Base-by-base conservation (phyloP, 2,797 vertebrate genomes). In the Bradypodion ventrale region DNA sequence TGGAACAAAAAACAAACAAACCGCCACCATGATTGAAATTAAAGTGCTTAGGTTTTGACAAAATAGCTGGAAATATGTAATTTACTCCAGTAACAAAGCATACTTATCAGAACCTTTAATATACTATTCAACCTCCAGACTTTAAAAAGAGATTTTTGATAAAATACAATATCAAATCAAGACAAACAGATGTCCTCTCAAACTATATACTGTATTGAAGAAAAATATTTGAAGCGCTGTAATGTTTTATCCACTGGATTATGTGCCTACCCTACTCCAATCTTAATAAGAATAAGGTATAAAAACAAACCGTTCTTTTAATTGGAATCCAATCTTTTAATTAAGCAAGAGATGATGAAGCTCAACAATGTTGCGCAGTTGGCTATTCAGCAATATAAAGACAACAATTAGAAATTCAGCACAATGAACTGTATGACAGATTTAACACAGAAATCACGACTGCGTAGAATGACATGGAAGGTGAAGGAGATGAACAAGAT, bases 1-100 rank as follows among this genome's bases (percentile, higher is more conserved):
- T 49, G 25, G 7, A 19, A 2, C 9, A 15, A 63, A 76, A 75
- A 83, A n/a, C n/a, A n/a, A n/a, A n/a, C n/a, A n/a, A n/a, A n/a
- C n/a, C n/a, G n/a, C n/a, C n/a, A n/a, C n/a, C 7, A 23, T 78
- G 16, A 89, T 10, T 66, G 15, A 89, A 90, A 85, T 52, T 16
- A 37, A n/a, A 46, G 86, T 86, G 86, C 60, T 90, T 82, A 87
- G 65, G 37, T 25, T 46, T 56, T n/a, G 74, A 13, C 66, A 52
- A 84, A 82, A 88, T 87, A 2, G 44, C 85, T 78, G 83, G 66
- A 74, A 82, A 91, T 85, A 74, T 68, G 74, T 78, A 82, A 87
- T 80, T 83, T 74, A 63, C 15, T 60, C 44, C 1, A 85, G n/a
- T 60, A 80, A 84, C 65, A 70, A 83, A 16, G 44, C 37, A 4